These are phyloP conservation scores for Syngnathus scovelli DNA, from an alignment of 2,113 vertebrate genomes.

Conservation along the genomic window DNA sequence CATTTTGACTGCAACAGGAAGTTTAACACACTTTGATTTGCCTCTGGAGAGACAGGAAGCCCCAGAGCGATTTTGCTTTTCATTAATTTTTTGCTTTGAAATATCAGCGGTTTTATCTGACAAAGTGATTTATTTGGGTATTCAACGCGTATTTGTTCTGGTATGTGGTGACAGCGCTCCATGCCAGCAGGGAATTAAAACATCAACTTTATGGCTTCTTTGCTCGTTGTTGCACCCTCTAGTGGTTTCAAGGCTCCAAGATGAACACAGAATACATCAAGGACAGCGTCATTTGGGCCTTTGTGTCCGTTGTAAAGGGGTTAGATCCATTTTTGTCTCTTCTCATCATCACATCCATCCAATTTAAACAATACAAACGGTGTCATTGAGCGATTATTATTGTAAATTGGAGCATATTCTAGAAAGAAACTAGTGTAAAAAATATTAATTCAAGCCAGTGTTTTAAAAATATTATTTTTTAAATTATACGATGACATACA, in stretches of 20 bases:
- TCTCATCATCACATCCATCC: neutral
- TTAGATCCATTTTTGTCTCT: neutral
- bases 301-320: neutral
- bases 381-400: neutral
- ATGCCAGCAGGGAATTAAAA: neutral
- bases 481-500: neutral
- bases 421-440: too few species aligned
- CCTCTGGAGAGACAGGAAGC: conserved; percentile 12
- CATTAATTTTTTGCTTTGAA: neutral
- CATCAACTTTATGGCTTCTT: conserved; percentile 7
- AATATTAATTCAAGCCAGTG: too few species aligned
- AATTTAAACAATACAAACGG: neutral
- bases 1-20: conserved; percentile 24
- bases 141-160: neutral
- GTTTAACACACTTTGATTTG: conserved; percentile 13
- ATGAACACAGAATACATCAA: neutral
- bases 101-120: neutral
- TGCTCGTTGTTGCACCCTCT: conserved; percentile 40
- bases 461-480: too few species aligned
- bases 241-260: conserved; percentile 12
- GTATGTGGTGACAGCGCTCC: neutral
- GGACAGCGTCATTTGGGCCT: neutral
- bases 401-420: too few species aligned
- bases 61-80: neutral
- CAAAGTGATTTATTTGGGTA: neutral